A percentile compares a stretch with the other conserved stretches of the same genome.
Conservation (phyloP, 2,113 vertebrate genomes). For the Leuciscus idus region DNA sequence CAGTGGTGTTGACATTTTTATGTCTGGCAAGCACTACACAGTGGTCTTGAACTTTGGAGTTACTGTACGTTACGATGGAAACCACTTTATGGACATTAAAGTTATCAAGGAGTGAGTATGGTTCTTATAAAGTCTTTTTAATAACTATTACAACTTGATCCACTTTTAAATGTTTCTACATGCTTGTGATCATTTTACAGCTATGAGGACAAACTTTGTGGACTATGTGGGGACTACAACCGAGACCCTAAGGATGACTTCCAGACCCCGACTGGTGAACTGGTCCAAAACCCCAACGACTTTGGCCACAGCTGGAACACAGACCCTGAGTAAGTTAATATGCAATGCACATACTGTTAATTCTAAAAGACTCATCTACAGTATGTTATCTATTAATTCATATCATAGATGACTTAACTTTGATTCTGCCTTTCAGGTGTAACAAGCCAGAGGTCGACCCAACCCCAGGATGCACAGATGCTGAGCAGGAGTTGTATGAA, state of each 20-base stretch:
- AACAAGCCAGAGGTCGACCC: constrained; percentile 69
- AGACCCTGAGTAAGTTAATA: constrained; percentile 69
- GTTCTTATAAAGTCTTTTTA: background rate
- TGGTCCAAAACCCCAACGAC: constrained; percentile 64
- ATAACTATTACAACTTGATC: background rate
- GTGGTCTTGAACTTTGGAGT: constrained; percentile 70
- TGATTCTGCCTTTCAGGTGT: constrained; percentile 66
- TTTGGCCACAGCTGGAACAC: constrained; percentile 81
- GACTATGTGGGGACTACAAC: constrained; percentile 79
- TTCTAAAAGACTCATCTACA: background rate
- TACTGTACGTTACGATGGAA: constrained; percentile 77
- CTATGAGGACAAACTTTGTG: constrained; percentile 72
- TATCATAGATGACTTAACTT: background rate
- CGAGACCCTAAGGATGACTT: constrained; percentile 74
- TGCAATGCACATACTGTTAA: background rate
- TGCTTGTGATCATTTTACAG: constrained; percentile 54
- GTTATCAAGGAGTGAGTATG: constrained; percentile 76
- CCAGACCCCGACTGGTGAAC: constrained; percentile 70
- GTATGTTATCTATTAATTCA: background rate
- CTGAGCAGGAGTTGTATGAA: constrained; percentile 70
- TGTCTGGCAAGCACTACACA: constrained; percentile 56
- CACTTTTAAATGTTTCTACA: background rate
- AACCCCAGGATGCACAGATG: constrained; percentile 67
- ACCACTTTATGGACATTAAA: constrained; percentile 77
- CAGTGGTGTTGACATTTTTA: constrained; percentile 54